Evolutionary conservation across 2,888 invertebrate genomes (phyloP).

Genomic region (Ennomos fuscantarius): DNA sequence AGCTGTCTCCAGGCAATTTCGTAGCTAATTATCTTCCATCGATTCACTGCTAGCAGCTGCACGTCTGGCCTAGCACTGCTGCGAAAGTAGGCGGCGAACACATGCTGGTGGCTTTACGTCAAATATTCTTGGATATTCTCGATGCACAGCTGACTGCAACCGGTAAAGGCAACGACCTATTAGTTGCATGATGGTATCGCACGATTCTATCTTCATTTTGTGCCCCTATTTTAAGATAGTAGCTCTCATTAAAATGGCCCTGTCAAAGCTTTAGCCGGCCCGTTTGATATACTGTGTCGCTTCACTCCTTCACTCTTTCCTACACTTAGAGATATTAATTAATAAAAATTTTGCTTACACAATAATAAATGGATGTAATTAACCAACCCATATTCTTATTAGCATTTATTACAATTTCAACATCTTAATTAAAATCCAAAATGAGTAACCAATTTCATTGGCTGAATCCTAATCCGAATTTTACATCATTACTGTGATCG

Average conservation of each 20-base stretch:
- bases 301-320: background rate
- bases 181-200: slow-evolving; percentile 11
- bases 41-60: slow-evolving; percentile 63
- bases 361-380: background rate
- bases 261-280: slow-evolving; percentile 33
- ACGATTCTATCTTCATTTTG: slow-evolving; percentile 47
- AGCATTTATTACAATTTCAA: background rate
- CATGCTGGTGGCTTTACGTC: slow-evolving; percentile 49
- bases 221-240: slow-evolving; percentile 48
- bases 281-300: slow-evolving; percentile 30
- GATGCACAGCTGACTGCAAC: slow-evolving; percentile 61
- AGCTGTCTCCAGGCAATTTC: slow-evolving; percentile 81
- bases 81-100: slow-evolving; percentile 67
- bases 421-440: slow-evolving; percentile 29
- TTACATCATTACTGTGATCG: slow-evolving; percentile 39
- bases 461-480: slow-evolving; percentile 35
- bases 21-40: slow-evolving; percentile 76
- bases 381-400: background rate
- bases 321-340: background rate
- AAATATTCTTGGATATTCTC: slow-evolving; percentile 61
- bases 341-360: background rate
- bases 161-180: slow-evolving; percentile 55
- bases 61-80: slow-evolving; percentile 68
- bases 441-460: slow-evolving; percentile 21
- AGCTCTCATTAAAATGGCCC: slow-evolving; percentile 45